Evolutionary conservation across 2,797 vertebrate species (phyloP).

Genomic region (Catostomus latipinnis): DNA sequence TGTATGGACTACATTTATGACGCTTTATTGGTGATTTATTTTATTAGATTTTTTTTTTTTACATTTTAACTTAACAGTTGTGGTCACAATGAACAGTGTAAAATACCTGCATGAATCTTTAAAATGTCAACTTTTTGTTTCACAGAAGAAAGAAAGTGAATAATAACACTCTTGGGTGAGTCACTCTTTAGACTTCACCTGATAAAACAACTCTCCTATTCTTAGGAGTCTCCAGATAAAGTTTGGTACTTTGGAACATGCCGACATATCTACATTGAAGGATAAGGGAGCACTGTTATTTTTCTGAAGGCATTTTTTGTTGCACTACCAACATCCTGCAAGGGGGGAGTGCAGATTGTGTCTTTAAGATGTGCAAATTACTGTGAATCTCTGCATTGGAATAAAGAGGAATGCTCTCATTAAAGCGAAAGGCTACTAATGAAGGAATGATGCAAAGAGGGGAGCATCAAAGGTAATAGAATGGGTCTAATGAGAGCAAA

Average conservation of each 20-base stretch:
- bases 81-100: no score
- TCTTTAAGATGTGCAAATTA: constrained; percentile 53
- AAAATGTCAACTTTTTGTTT: no score
- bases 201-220: constrained; percentile 10
- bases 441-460: constrained; percentile 45
- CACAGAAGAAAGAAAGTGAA: no score
- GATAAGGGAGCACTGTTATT: constrained; percentile 27
- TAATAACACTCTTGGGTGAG: no score
- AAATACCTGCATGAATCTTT: no score
- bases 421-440: constrained; percentile 51
- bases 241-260: constrained; percentile 9
- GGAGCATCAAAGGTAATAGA: constrained; percentile 37
- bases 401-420: constrained; percentile 44
- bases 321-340: not conserved
- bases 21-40: no score
- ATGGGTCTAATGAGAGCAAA: constrained; percentile 50
- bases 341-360: not conserved
- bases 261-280: not conserved
- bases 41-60: no score
- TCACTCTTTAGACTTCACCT: not conserved
- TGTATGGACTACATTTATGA: no score
- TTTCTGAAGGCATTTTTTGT: constrained; percentile 42
- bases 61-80: no score
- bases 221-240: constrained; percentile 10
- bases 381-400: constrained; percentile 27